A percentile compares a stretch with the other conserved stretches of the same genome.
These are phyloP conservation scores for Antennarius striatus DNA, from an alignment of 2,113 vertebrate genomes.

Conservation along the genomic window DNA sequence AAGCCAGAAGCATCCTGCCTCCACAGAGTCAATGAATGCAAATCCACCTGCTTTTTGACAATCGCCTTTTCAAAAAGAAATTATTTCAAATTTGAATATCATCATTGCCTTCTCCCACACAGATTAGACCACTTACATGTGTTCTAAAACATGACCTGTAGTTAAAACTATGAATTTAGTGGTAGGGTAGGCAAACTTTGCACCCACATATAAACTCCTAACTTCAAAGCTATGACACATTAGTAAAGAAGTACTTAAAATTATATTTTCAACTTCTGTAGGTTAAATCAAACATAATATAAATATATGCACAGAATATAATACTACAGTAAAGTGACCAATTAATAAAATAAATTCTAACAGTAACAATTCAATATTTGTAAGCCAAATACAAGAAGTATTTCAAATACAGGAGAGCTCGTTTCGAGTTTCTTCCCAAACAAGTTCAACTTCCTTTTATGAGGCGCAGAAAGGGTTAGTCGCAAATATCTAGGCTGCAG, in stretches of 20 bases:
- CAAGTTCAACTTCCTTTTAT: slow-evolving; percentile 19
- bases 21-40: slow-evolving; percentile 2
- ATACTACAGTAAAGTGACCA: neutral
- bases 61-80: neutral
- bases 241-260: too few relatives aligned
- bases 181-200: neutral
- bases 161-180: neutral
- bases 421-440: slow-evolving; percentile 6
- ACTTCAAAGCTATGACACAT: too few relatives aligned
- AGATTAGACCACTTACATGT: slow-evolving; percentile 2
- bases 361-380: neutral
- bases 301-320: too few relatives aligned
- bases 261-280: neutral
- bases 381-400: neutral
- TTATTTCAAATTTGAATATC: neutral
- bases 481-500: neutral
- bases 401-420: neutral
- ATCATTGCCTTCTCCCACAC: neutral
- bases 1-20: slow-evolving; percentile 10
- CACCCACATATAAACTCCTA: neutral
- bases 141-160: neutral
- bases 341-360: neutral
- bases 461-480: neutral
- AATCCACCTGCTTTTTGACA: neutral
- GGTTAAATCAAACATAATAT: neutral